Percentiles rank a stretch among this genome's conserved stretches.
phyloP scores from a whole-genome alignment of 2,113 vertebrate species.

The Sturnus vulgaris region DNA sequence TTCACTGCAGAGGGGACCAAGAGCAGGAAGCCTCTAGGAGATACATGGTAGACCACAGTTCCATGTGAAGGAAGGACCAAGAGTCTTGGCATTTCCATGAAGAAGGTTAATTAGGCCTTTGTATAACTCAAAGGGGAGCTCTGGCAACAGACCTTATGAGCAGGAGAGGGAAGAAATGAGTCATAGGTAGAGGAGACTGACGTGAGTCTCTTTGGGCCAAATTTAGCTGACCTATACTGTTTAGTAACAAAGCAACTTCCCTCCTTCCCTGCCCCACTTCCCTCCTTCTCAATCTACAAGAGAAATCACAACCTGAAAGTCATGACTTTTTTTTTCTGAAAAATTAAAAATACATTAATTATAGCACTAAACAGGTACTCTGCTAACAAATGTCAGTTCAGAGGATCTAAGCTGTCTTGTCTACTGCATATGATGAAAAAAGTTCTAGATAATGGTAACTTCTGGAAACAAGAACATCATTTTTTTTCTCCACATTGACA shows the following conservation, averaged over 20 bases:
- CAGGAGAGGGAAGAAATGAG: constrained; percentile 9
- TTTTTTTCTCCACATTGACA: not conserved
- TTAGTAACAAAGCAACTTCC: not conserved
- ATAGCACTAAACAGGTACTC: not conserved
- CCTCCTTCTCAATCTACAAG: not conserved
- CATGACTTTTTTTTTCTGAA: not conserved
- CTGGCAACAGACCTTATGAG: not conserved
- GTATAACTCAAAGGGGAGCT: not conserved
- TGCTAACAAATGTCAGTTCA: not conserved
- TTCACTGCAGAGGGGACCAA: not conserved
- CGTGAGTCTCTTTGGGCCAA: not conserved
- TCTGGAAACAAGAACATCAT: not conserved
- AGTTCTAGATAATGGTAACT: not conserved
- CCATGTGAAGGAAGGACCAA: not conserved
- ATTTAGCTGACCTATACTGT: constrained; percentile 41
- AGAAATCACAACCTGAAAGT: not conserved
- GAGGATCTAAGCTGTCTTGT: not conserved
- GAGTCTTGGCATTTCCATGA: not conserved
- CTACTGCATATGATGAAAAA: not conserved
- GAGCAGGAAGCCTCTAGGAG: not conserved
- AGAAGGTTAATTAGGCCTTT: not conserved
- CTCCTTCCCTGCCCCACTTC: not conserved
- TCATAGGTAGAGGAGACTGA: not conserved
- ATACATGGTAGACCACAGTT: not conserved
- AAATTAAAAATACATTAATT: not conserved